These are phyloP conservation scores for Spatulosminthurus flaviceps DNA, from an alignment of 2,888 invertebrate genomes.

Conservation along the genomic window DNA sequence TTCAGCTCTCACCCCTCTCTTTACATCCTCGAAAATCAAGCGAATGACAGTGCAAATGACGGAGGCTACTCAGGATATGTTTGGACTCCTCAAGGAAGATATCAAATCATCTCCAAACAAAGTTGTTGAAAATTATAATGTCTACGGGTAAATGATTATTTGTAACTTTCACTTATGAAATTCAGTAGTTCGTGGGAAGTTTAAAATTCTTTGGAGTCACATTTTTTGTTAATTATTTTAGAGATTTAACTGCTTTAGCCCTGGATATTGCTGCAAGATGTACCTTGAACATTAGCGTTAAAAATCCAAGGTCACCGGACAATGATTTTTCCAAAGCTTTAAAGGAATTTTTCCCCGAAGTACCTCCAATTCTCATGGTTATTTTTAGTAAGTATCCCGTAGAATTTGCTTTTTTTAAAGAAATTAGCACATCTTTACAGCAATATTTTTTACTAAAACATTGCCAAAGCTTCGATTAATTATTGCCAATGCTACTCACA, in stretches of 20 bases:
- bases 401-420: too few relatives aligned
- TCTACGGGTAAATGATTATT: neutral
- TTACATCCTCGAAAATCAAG: constrained; percentile 48
- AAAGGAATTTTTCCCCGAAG: constrained; percentile 46
- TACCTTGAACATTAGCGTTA: constrained; percentile 28
- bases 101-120: neutral
- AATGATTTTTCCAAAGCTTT: constrained; percentile 58
- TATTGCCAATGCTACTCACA: too few relatives aligned
- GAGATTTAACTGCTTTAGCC: too few relatives aligned
- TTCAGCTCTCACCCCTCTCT: constrained; percentile 49
- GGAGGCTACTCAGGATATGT: constrained; percentile 33
- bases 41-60: constrained; percentile 45
- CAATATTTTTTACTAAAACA: too few relatives aligned
- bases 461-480: too few relatives aligned
- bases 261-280: neutral
- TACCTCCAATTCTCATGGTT: neutral
- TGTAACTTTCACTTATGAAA: too few relatives aligned
- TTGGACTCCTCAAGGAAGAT: constrained; percentile 31
- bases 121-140: neutral
- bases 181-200: too few relatives aligned
- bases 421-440: too few relatives aligned
- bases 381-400: neutral
- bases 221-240: too few relatives aligned
- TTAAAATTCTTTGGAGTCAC: too few relatives aligned
- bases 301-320: constrained; percentile 54